Percentiles rank a stretch among this genome's conserved stretches.
Conservation (phyloP, 1,140 invertebrate genomes). For the Zaprionus taronus region DNA sequence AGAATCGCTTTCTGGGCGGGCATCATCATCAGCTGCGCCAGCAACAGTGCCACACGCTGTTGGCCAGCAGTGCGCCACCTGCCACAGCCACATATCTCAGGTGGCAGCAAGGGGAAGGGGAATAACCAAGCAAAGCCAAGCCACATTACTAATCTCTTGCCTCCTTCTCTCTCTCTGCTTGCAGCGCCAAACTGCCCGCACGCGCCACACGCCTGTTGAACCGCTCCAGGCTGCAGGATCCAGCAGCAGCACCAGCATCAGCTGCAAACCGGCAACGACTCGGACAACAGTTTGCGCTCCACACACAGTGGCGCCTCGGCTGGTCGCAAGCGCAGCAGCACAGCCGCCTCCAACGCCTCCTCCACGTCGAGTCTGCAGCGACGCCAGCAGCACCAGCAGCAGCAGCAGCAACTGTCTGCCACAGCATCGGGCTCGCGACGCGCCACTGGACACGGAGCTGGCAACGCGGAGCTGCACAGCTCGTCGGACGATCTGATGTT, state of each 20-base stretch:
- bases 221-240: constrained; percentile 80
- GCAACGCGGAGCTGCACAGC: constrained; percentile 72
- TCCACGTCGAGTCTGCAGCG: constrained; percentile 76
- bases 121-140: not conserved
- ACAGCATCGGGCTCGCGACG: constrained; percentile 34
- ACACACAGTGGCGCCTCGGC: constrained; percentile 61
- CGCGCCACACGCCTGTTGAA: constrained; percentile 82
- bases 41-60: constrained; percentile 37
- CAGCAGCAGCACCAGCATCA: constrained; percentile 71
- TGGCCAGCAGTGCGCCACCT: constrained; percentile 69
- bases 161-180: constrained; percentile 16
- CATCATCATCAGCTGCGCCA: constrained; percentile 31
- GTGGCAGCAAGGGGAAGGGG: constrained; percentile 25
- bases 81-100: constrained; percentile 71
- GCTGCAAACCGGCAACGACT: constrained; percentile 57
- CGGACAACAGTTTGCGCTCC: constrained; percentile 74
- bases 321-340: constrained; percentile 58
- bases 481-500: constrained; percentile 84
- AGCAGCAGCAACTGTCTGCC: constrained; percentile 44
- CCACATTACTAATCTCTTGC: too few relatives aligned
- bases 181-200: constrained; percentile 79
- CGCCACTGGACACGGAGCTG: constrained; percentile 22
- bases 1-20: constrained; percentile 68
- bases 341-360: constrained; percentile 68
- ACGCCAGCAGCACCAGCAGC: constrained; percentile 60